A percentile compares a stretch with the other conserved stretches of the same genome.
These are phyloP conservation scores for Phataginus tricuspis DNA, from an alignment of 2,797 vertebrate genomes.

Conservation along the genomic window DNA sequence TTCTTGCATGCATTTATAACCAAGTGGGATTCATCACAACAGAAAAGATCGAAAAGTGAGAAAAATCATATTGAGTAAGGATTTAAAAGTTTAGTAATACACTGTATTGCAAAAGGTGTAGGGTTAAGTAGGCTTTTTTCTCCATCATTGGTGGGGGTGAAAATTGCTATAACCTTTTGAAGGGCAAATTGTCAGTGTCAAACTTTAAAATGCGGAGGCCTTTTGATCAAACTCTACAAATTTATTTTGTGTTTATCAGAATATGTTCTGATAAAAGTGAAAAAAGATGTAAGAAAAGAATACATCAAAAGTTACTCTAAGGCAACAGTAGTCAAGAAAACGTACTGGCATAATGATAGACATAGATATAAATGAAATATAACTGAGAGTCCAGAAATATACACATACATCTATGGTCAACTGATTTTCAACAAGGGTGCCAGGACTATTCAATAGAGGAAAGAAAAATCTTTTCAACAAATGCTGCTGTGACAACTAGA, in stretches of 20 bases:
- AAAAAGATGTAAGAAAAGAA: constrained; percentile 5
- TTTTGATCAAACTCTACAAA: constrained; percentile 17
- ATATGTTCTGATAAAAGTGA: neutral
- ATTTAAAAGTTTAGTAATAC: neutral
- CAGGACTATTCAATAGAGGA: neutral
- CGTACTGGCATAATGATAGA: neutral
- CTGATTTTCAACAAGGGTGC: neutral
- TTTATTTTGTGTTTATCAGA: constrained; percentile 9
- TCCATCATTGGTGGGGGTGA: neutral
- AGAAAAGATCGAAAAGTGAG: neutral
- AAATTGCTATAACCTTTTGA: neutral
- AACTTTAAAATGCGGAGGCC: neutral
- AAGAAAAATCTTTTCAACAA: constrained; percentile 28
- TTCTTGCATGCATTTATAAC: neutral
- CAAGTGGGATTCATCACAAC: neutral
- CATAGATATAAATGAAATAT: neutral
- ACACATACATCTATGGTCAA: neutral
- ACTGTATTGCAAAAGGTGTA: neutral
- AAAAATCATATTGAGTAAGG: neutral
- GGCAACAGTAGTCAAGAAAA: neutral
- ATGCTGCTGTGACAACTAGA: neutral
- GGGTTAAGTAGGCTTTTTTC: neutral
- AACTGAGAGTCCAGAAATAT: neutral
- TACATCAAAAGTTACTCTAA: neutral
- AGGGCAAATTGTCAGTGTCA: neutral